Conservation (phyloP, 2,113 vertebrate genomes). For the Nycticebus coucang region DNA sequence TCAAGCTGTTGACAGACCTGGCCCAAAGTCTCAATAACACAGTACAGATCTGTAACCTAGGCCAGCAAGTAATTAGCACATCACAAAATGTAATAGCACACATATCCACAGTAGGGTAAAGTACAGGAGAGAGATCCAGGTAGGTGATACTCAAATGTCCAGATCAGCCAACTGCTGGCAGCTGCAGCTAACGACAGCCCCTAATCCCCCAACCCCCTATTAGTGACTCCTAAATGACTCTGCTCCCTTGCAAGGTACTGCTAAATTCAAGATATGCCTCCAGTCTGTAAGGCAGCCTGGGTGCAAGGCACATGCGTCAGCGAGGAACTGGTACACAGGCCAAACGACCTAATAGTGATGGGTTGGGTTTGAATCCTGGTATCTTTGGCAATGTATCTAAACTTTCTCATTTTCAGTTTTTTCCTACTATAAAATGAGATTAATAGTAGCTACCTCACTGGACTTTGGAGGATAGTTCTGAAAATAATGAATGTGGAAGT, state of each 20-base stretch:
- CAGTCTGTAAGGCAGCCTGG: not conserved
- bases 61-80: not conserved
- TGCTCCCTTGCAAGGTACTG: not conserved
- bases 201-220: not conserved
- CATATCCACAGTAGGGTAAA: not conserved
- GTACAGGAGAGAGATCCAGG: not conserved
- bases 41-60: not conserved
- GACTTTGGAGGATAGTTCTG: not conserved
- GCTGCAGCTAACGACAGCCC: not conserved
- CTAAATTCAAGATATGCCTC: not conserved
- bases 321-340: not conserved
- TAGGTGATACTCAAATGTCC: not conserved
- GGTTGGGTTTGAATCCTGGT: not conserved
- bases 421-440: not conserved
- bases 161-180: not conserved
- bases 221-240: not conserved
- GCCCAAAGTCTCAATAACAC: not conserved
- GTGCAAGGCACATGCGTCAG: not conserved
- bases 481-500: not conserved
- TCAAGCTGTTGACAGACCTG: not conserved
- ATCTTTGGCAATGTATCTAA: not conserved
- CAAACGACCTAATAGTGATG: not conserved
- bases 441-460: not conserved
- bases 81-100: not conserved
- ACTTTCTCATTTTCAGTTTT: not conserved